Evolutionary conservation across 1,140 invertebrate species (phyloP).

Genomic region (Theocolax elegans): DNA sequence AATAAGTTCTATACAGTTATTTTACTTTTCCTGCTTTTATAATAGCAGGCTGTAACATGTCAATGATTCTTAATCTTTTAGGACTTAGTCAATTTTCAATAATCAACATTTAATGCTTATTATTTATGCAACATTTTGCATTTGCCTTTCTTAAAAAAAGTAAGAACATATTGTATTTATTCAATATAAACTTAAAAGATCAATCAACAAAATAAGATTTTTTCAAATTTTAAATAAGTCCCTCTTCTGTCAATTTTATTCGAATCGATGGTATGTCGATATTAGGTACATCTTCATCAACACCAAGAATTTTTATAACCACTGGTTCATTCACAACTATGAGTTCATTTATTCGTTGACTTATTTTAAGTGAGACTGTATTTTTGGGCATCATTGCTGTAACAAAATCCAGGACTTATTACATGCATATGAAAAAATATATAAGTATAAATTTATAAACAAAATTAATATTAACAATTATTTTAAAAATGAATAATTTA

Average conservation of each 20-base stretch:
- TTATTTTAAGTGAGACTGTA: slow-evolving; percentile 31
- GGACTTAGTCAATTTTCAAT: not conserved
- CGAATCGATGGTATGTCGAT: slow-evolving; percentile 51
- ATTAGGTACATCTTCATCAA: slow-evolving; percentile 23
- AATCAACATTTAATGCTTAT: too few relatives aligned
- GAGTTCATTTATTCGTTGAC: slow-evolving; percentile 42
- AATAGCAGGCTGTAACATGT: not conserved
- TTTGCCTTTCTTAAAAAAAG: too few relatives aligned
- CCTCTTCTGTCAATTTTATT: slow-evolving; percentile 42
- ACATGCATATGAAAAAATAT: not conserved
- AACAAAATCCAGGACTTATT: slow-evolving; percentile 5
- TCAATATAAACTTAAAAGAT: too few relatives aligned
- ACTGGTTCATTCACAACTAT: not conserved
- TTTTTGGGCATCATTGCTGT: slow-evolving; percentile 50
- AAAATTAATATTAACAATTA: slow-evolving; percentile 1
- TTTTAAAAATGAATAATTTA: slow-evolving; percentile 5
- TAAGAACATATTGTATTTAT: too few relatives aligned
- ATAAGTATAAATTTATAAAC: slow-evolving; percentile 3
- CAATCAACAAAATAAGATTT: too few relatives aligned
- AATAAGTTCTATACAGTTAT: too few relatives aligned
- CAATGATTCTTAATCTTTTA: not conserved
- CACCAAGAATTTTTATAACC: slow-evolving; percentile 48
- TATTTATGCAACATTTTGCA: too few relatives aligned
- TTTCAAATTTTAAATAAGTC: slow-evolving; percentile 27
- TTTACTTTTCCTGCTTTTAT: too few relatives aligned